Conservation (phyloP, 2,113 vertebrate species). For the Peucedramus taeniatus region DNA sequence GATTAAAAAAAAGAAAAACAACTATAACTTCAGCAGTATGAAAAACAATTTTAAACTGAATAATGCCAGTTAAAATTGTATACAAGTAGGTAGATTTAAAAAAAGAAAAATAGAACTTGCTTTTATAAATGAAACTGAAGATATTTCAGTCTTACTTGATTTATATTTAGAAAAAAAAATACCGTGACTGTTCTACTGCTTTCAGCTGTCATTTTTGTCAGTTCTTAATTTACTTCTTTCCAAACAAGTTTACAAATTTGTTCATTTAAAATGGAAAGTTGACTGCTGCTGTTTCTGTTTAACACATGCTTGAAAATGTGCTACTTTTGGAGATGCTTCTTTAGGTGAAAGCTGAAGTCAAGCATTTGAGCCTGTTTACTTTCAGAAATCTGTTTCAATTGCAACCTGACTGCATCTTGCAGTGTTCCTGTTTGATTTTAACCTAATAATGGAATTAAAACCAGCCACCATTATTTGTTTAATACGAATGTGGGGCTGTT, state of each 20-base stretch:
- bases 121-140: slow-evolving; percentile 25
- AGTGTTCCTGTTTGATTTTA: background rate
- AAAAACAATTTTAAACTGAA: background rate
- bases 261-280: slow-evolving; percentile 55
- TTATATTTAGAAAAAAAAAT: slow-evolving; percentile 46
- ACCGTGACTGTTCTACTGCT: slow-evolving; percentile 2
- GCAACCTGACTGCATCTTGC: background rate
- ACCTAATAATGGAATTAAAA: background rate
- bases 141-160: slow-evolving; percentile 39
- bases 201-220: slow-evolving; percentile 59
- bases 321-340: slow-evolving; percentile 17
- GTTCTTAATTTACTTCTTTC: slow-evolving; percentile 57
- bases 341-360: slow-evolving; percentile 28
- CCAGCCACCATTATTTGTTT: background rate
- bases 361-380: background rate
- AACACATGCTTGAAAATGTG: slow-evolving; percentile 46
- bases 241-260: slow-evolving; percentile 33
- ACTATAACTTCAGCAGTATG: background rate
- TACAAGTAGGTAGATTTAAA: background rate
- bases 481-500: background rate
- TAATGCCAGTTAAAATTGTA: background rate
- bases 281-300: slow-evolving; percentile 29
- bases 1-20: background rate
- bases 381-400: background rate
- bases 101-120: background rate